phyloP scores from a whole-genome alignment of 2,113 vertebrate genomes.

The Aegotheles bennettii region DNA sequence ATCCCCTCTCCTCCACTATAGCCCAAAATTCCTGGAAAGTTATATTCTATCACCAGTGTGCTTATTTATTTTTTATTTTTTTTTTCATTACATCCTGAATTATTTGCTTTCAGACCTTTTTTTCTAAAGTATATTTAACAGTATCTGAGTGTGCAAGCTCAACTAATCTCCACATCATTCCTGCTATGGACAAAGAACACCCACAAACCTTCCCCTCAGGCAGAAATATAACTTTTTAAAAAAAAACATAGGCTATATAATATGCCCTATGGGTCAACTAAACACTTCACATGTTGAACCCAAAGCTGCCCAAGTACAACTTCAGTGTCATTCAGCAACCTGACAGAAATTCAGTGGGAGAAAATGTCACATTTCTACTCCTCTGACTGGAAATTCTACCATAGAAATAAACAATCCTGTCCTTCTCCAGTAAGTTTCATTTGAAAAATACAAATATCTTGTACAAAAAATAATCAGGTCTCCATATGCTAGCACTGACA shows the following conservation, averaged over 20 bases:
- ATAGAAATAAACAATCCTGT: not conserved
- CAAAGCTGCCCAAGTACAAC: not conserved
- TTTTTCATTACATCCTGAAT: not conserved
- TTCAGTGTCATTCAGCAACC: not conserved
- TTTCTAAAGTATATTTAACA: not conserved
- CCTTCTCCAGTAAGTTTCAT: not conserved
- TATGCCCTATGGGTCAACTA: not conserved
- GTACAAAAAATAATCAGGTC: not conserved
- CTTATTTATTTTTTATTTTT: not conserved
- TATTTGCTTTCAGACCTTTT: not conserved
- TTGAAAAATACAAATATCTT: not conserved
- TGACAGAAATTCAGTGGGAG: not conserved
- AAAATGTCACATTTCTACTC: not conserved
- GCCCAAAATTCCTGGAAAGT: not conserved
- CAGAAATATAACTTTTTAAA: not conserved
- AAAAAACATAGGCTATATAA: not conserved
- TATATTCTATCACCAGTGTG: not conserved
- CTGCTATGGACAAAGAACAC: not conserved
- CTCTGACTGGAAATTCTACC: not conserved
- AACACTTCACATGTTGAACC: not conserved
- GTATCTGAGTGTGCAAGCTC: not conserved
- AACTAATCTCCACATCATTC: not conserved
- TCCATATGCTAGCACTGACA: not conserved
- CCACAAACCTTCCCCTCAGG: not conserved
- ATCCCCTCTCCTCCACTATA: not conserved